Conservation (phyloP, 2,113 vertebrate species). For the Regulus satrapa region DNA sequence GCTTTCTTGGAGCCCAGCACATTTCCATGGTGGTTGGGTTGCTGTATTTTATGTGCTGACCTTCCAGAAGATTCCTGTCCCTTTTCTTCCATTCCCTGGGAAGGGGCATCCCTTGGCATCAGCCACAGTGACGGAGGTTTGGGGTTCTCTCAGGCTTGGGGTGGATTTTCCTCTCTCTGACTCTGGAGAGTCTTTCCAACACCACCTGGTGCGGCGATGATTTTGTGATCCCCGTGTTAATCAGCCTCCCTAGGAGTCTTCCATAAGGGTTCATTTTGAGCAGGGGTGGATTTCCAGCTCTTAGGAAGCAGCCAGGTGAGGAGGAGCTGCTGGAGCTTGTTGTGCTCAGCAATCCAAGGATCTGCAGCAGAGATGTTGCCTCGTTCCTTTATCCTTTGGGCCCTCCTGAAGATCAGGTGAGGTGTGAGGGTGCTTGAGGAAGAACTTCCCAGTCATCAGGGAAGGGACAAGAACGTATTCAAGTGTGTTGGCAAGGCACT, state of each 20-base stretch:
- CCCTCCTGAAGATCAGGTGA: not conserved
- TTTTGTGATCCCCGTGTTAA: not conserved
- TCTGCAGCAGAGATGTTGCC: not conserved
- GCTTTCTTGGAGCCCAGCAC: not conserved
- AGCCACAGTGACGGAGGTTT: not conserved
- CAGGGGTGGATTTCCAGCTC: not conserved
- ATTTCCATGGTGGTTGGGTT: not conserved
- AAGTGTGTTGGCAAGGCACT: not conserved
- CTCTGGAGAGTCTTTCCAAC: not conserved
- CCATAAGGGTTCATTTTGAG: not conserved
- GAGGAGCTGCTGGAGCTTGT: not conserved
- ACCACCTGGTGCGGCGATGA: not conserved
- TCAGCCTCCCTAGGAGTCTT: not conserved
- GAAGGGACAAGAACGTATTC: accelerated
- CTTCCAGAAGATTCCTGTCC: not conserved
- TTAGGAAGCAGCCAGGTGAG: not conserved
- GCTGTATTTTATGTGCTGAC: not conserved
- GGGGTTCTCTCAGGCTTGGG: not conserved
- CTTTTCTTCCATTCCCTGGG: not conserved
- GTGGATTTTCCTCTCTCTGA: not conserved
- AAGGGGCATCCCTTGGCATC: not conserved
- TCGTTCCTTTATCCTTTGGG: not conserved
- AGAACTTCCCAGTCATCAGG: not conserved
- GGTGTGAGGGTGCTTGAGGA: not conserved
- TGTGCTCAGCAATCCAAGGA: not conserved